phyloP scores from a whole-genome alignment of 1,140 invertebrate species.

The Tetragnatha versicolor region DNA sequence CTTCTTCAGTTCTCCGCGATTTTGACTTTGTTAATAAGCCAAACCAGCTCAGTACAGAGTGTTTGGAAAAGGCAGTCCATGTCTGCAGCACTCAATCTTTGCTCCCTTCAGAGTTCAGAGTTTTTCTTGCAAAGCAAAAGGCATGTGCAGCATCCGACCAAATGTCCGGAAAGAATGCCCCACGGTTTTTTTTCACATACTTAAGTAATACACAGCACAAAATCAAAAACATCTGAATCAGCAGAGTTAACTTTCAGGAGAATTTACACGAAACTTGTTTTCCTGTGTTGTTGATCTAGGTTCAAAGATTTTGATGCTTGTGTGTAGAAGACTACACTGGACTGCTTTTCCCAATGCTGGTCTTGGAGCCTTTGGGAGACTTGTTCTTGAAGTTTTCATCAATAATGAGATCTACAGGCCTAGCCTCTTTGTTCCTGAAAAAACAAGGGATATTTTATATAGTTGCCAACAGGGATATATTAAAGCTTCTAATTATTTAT shows the following conservation, averaged over 20 bases:
- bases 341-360: constrained; percentile 52
- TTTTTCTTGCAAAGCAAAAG: constrained; percentile 40
- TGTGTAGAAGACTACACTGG: constrained; percentile 29
- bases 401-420: constrained; percentile 49
- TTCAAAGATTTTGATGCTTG: background rate
- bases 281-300: background rate
- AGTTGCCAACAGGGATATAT: no score
- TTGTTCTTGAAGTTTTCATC: constrained; percentile 52
- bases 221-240: constrained; percentile 40
- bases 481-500: no score
- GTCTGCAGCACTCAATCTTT: constrained; percentile 17
- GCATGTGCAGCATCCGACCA: constrained; percentile 1
- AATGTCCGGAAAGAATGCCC: constrained; percentile 24
- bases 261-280: constrained; percentile 14
- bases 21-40: background rate
- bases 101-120: background rate
- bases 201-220: constrained; percentile 28
- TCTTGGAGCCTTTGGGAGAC: constrained; percentile 52
- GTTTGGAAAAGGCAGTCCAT: background rate
- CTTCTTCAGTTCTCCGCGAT: background rate
- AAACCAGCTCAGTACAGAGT: background rate
- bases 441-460: constrained; percentile 1
- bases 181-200: background rate
- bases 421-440: constrained; percentile 29
- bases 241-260: constrained; percentile 33